phyloP scores from a whole-genome alignment of 2,888 invertebrate genomes.

The Sabellastarte sp. region DNA sequence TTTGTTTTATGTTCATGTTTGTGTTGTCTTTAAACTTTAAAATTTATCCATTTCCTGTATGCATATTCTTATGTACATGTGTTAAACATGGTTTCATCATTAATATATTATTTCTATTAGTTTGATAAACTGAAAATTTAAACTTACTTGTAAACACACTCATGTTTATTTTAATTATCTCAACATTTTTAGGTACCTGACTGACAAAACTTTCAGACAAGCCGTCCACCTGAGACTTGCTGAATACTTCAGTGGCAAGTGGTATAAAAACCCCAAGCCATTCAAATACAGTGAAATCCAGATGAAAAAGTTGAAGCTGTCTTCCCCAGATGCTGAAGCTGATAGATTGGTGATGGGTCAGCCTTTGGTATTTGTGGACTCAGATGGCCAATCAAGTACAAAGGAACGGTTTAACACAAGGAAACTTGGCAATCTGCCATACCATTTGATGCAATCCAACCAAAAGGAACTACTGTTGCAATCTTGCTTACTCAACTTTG shows the following conservation, averaged over 20 bases:
- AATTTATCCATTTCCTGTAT: no score
- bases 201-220: background rate
- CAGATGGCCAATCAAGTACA: slow-evolving; percentile 5
- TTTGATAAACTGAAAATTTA: no score
- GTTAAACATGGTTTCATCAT: no score
- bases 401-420: slow-evolving; percentile 36
- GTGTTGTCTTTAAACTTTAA: no score
- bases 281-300: slow-evolving; percentile 34
- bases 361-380: slow-evolving; percentile 33
- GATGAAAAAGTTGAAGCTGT: slow-evolving; percentile 26
- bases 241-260: slow-evolving; percentile 44
- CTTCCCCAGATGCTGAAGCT: slow-evolving; percentile 26
- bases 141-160: no score
- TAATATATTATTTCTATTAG: no score
- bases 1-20: no score
- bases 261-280: slow-evolving; percentile 38
- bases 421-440: slow-evolving; percentile 46
- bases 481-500: slow-evolving; percentile 90
- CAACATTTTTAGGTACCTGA: slow-evolving; percentile 7
- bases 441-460: slow-evolving; percentile 30
- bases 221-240: slow-evolving; percentile 36
- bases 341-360: slow-evolving; percentile 42
- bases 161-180: no score
- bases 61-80: no score
- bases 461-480: slow-evolving; percentile 83